phyloP scores from a whole-genome alignment of 1,140 invertebrate species.

The Caerostris darwini region DNA sequence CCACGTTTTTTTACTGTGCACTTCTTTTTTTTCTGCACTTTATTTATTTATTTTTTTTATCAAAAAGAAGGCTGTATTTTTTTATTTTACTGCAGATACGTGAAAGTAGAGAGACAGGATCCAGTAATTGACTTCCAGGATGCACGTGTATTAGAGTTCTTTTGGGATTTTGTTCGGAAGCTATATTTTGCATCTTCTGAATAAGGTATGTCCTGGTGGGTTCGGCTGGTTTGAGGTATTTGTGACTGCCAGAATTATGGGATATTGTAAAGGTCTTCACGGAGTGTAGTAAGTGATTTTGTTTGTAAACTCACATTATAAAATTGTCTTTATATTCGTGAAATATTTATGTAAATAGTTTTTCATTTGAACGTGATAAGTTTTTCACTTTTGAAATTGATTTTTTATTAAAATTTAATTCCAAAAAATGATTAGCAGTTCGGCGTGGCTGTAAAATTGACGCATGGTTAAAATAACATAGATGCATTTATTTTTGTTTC shows the following conservation, averaged over 20 bases:
- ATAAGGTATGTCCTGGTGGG: conserved; percentile 2
- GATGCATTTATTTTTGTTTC: background rate
- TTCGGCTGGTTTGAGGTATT: background rate
- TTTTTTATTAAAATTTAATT: background rate
- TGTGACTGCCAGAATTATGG: background rate
- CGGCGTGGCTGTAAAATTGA: background rate
- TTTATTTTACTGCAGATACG: background rate
- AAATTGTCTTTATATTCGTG: background rate
- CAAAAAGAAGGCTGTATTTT: background rate
- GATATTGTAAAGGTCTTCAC: no score
- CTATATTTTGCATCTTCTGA: conserved; percentile 50
- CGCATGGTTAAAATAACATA: no score
- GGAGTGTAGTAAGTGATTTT: background rate
- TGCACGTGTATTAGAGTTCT: conserved; percentile 47
- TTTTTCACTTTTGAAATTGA: background rate
- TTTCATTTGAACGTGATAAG: background rate
- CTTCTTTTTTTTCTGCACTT: background rate
- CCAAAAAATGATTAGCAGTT: background rate
- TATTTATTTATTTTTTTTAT: background rate
- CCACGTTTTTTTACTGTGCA: no score
- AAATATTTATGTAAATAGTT: background rate
- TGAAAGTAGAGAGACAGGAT: conserved; percentile 12
- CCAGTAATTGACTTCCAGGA: conserved; percentile 41
- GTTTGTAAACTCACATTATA: conserved; percentile 16
- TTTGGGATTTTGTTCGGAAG: background rate